Percentiles rank a stretch among this genome's conserved stretches.
phyloP scores from a whole-genome alignment of 2,888 invertebrate genomes.

The Itoplectis maculator region DNA sequence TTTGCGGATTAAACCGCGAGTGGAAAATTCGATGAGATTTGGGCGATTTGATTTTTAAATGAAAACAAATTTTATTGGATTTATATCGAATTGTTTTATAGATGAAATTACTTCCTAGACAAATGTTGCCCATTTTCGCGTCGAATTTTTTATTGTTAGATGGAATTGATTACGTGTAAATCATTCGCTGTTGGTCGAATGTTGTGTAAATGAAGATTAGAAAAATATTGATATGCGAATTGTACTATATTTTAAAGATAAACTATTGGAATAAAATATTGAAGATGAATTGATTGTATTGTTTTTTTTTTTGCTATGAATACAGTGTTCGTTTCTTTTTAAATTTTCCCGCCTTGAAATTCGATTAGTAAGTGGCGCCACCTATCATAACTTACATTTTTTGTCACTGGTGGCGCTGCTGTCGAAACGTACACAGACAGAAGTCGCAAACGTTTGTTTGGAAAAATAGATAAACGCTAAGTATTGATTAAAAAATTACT shows the following conservation, averaged over 20 bases:
- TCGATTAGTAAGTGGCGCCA: too few relatives aligned
- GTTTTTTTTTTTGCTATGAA: too few relatives aligned
- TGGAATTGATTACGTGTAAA: neutral
- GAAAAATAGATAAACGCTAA: too few relatives aligned
- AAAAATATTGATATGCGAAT: conserved; percentile 10
- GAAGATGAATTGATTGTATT: neutral
- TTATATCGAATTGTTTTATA: neutral
- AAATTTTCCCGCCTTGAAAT: too few relatives aligned
- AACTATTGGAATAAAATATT: neutral
- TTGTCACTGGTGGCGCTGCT: too few relatives aligned
- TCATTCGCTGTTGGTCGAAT: neutral
- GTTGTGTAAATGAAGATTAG: conserved; percentile 2
- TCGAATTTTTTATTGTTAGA: neutral
- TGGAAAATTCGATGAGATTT: neutral
- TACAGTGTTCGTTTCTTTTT: too few relatives aligned
- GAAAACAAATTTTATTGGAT: neutral
- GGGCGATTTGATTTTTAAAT: neutral
- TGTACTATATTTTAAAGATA: conserved; percentile 36
- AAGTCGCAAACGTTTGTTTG: too few relatives aligned
- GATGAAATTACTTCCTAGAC: neutral
- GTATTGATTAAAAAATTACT: too few relatives aligned
- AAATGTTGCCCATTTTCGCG: neutral
- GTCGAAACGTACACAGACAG: too few relatives aligned
- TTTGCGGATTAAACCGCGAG: conserved; percentile 49
- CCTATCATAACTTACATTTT: too few relatives aligned